These are phyloP conservation scores for Prunella himalayana DNA, from an alignment of 2,113 vertebrate species.

Conservation along the genomic window DNA sequence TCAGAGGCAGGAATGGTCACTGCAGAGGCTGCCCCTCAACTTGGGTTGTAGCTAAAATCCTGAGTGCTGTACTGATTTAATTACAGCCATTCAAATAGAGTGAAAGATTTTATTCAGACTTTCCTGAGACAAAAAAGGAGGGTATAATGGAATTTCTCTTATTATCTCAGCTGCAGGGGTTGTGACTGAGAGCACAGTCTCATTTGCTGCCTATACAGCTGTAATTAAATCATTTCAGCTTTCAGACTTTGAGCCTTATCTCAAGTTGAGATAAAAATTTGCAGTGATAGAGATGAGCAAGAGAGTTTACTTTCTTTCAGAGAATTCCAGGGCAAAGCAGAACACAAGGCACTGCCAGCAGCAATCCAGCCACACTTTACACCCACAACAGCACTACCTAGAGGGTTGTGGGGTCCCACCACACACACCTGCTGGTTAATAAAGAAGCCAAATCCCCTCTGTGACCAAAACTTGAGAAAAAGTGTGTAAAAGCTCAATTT, in stretches of 20 bases:
- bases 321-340: not conserved
- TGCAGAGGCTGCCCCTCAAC: not conserved
- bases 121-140: not conserved
- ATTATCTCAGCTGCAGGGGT: not conserved
- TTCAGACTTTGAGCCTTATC: not conserved
- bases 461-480: not conserved
- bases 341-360: not conserved
- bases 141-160: constrained; percentile 18
- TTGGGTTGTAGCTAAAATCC: not conserved
- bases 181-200: not conserved
- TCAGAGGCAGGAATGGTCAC: not conserved
- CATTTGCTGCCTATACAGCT: not conserved
- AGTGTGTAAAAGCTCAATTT: not conserved
- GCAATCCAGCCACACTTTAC: not conserved
- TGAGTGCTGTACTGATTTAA: not conserved
- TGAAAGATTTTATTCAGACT: constrained; percentile 15
- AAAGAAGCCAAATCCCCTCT: not conserved
- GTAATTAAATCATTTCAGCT: constrained; percentile 31
- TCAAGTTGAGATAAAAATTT: not conserved
- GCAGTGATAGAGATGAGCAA: not conserved
- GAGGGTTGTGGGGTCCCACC: not conserved
- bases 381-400: not conserved
- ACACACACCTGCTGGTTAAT: not conserved
- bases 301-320: not conserved
- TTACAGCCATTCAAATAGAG: not conserved